Base-by-base conservation (phyloP, 2,113 vertebrate genomes). In the Hippolais icterina region DNA sequence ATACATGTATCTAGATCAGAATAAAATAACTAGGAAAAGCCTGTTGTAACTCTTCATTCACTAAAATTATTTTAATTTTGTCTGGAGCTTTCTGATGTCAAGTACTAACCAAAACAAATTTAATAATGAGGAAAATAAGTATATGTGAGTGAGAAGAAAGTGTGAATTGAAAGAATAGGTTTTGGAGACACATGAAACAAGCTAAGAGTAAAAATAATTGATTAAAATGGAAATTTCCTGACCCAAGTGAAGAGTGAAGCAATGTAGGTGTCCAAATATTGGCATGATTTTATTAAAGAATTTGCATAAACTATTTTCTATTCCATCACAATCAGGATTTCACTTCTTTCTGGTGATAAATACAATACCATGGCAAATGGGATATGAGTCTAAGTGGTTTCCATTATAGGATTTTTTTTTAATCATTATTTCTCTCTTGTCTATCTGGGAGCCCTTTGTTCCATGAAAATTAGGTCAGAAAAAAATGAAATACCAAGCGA, bases 141-240 rank as follows among this genome's bases (percentile, higher is more conserved):
- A 46, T 46, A 39, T 86, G 23, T 77, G 78, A 77, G 77, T 75
- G 49, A 59, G 61, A 87, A 50, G 31, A 75, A 94, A 74, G 9
- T 65, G 13, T 10, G 27, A 74, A 35, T 77, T 71, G 15, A 79
- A 72, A 80, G 3, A 82, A 41, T 37, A 20, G 29, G 15, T 65
- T 65, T 70, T 52, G 22, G 49, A 96, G 42, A 89, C 27, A 54
- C 68, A 6, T 6, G 6, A 82, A 93, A 37, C 46, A 5, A 7
- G 15, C 33, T 80, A 31, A 71, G 54, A 96, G n/a, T 86, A 53
- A 47, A 97, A 95, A 90, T 56, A 37, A 14, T 74, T 91, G 66
- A 42, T 84, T 29, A 46, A 79, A 89, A 83, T 6, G 9, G 15
- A 72, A 39, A 7, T 59, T 93, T 92, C 69, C 42, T 93, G 63